These are phyloP conservation scores for Nemotelus nigrinus DNA, from an alignment of 2,888 invertebrate genomes.

Conservation along the genomic window DNA sequence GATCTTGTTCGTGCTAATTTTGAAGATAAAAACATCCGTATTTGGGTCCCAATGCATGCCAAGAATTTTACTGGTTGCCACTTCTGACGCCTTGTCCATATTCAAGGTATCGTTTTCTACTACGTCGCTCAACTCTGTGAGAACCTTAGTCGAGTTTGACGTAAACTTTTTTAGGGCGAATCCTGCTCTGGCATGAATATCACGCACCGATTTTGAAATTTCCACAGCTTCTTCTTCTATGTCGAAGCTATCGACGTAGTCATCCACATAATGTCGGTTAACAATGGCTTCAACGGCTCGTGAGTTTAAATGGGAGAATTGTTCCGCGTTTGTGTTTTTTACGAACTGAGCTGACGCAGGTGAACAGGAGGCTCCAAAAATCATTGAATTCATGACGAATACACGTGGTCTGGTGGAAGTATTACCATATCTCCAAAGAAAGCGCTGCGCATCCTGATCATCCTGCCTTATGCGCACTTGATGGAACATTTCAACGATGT, in stretches of 20 bases:
- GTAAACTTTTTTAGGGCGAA: no score
- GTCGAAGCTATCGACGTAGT: no score
- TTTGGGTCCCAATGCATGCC: background rate
- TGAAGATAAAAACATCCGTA: background rate
- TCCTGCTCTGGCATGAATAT: no score
- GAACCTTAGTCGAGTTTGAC: no score
- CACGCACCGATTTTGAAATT: no score
- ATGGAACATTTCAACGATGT: conserved; percentile 56
- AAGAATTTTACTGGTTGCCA: background rate
- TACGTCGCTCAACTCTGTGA: conserved; percentile 7
- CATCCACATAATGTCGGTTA: conserved; percentile 1
- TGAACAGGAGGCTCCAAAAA: background rate
- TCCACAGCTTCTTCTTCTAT: no score
- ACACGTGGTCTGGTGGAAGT: background rate
- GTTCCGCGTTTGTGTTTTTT: conserved; percentile 10
- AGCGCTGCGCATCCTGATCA: conserved; percentile 56
- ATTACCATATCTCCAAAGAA: conserved; percentile 54
- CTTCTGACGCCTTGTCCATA: background rate
- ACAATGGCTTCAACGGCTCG: conserved; percentile 9
- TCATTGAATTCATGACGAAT: conserved; percentile 6
- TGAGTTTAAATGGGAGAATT: background rate
- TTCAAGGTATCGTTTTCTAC: background rate
- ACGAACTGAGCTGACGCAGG: conserved; percentile 15
- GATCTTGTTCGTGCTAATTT: background rate
- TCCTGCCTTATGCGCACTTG: conserved; percentile 54